A percentile compares a stretch with the other conserved stretches of the same genome.
phyloP scores from a whole-genome alignment of 2,113 vertebrate genomes.

The Microcebus ravelobensis region DNA sequence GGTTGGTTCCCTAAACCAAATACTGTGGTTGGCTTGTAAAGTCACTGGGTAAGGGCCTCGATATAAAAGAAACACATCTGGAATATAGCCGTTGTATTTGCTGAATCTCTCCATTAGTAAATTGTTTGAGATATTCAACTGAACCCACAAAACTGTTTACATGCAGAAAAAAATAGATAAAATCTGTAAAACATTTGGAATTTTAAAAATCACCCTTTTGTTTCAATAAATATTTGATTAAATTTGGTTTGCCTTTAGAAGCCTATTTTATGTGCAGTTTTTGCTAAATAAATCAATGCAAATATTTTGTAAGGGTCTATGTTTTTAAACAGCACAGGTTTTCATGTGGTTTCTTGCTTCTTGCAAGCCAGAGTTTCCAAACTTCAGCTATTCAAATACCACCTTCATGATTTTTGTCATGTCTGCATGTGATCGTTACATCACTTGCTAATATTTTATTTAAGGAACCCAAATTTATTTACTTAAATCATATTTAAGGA shows the following conservation, averaged over 20 bases:
- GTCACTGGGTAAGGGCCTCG: neutral
- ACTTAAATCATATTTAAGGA: neutral
- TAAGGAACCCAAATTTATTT: neutral
- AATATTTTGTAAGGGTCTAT: neutral
- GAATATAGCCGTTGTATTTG: neutral
- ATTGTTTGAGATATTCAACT: slow-evolving; percentile 5
- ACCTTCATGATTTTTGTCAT: neutral
- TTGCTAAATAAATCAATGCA: slow-evolving; percentile 23
- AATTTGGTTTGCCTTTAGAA: slow-evolving; percentile 21
- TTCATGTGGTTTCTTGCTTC: neutral
- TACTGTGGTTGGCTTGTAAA: neutral
- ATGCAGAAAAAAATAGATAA: slow-evolving; percentile 13
- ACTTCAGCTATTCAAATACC: slow-evolving; percentile 18
- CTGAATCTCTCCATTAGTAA: slow-evolving; percentile 26
- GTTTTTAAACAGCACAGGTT: neutral
- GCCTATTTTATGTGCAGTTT: neutral
- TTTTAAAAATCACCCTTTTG: neutral
- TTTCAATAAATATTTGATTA: neutral
- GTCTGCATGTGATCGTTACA: neutral
- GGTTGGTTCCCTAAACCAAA: neutral
- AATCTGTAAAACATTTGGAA: slow-evolving; percentile 1
- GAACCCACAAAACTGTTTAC: neutral
- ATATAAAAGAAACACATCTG: neutral
- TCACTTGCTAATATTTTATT: neutral
- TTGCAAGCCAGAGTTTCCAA: neutral